A percentile compares a stretch with the other conserved stretches of the same genome.
Evolutionary conservation across 2,888 invertebrate genomes (phyloP).

Genomic region (Onthophagus sagittarius): DNA sequence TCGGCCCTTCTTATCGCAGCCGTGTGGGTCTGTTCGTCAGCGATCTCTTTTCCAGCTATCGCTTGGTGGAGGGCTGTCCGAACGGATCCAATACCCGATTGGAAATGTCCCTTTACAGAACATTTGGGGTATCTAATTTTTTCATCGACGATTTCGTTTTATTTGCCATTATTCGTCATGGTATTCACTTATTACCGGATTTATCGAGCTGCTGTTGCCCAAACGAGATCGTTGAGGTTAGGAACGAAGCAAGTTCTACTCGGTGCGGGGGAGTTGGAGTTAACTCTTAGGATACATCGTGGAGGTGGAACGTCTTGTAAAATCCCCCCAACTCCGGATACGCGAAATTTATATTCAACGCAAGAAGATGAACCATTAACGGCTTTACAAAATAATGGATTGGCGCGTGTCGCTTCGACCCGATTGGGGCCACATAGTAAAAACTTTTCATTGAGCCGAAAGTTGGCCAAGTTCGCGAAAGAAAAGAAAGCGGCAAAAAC

Average conservation of each 20-base stretch:
- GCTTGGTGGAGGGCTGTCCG: constrained; percentile 92
- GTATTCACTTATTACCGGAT: constrained; percentile 97
- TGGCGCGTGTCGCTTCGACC: constrained; percentile 66
- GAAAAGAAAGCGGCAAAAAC: constrained; percentile 98
- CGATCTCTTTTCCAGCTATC: constrained; percentile 98
- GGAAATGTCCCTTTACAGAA: constrained; percentile 94
- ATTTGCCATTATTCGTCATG: constrained; percentile 94
- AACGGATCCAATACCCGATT: constrained; percentile 73
- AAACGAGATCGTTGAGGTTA: constrained; percentile 83
- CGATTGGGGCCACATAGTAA: constrained; percentile 62
- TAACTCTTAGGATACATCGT: constrained; percentile 89
- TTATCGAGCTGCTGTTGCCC: constrained; percentile 89
- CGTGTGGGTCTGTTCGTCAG: constrained; percentile 95
- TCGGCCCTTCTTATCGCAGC: constrained; percentile 85
- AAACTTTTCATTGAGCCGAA: constrained; percentile 89
- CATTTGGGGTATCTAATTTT: constrained; percentile 94
- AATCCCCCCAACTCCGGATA: constrained; percentile 45
- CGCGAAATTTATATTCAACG: constrained; percentile 51
- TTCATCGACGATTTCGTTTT: constrained; percentile 97
- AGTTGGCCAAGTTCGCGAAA: constrained; percentile 92
- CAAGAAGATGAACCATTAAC: constrained; percentile 74
- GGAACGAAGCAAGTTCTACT: constrained; percentile 89
- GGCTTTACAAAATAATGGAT: constrained; percentile 72
- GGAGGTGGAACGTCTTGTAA: constrained; percentile 68
- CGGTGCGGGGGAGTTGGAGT: constrained; percentile 78